Evolutionary conservation across 1,140 invertebrate genomes (phyloP), one percentile per base, ranked within the genome.

Genomic region (Reticulitermes speratus): DNA sequence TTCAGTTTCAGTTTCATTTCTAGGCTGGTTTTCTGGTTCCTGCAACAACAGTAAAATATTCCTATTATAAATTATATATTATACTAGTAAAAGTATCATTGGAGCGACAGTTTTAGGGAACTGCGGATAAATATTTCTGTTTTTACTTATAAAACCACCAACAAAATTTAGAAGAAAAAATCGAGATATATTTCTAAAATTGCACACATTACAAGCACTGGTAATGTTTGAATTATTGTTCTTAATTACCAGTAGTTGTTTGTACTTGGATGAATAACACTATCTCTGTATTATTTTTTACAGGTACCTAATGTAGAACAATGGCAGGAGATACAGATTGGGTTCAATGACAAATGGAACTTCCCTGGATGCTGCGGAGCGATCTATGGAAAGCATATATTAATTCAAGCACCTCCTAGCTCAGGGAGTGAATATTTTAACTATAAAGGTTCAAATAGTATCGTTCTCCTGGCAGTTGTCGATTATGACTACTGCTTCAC

Each of bases 391-490:
- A 23, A 9, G 23, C 82, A 11, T 32, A n/a, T n/a, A n/a, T n/a
- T n/a, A n/a, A n/a, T n/a, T n/a, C n/a, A n/a, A n/a, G n/a, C n/a
- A n/a, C n/a, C n/a, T n/a, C n/a, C n/a, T n/a, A n/a, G n/a, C 82
- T 23, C 16, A 82, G 9, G 9, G 16, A 82, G 9, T 44, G 9
- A 11, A 82, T 82, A 44, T 23, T 82, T 32, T 82, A 23, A 82
- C 82, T 82, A 82, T 38, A 82, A 82, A 82, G 82, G 82, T 38
- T 38, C 9, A 82, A 82, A 82, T 82, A 82, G 82, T 82, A 23
- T 82, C 30, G 23, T 23, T 32, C 82, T 82, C 23, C 82, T 82
- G 44, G 30, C 82, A 82, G 52, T 82, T 82, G 82, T 82, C 30
- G 82, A 82, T 82, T 82, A 82, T 44, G 44, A 82, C 23, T 82